A percentile compares a stretch with the other conserved stretches of the same genome.
phyloP scores from a whole-genome alignment of 2,113 vertebrate species.

The Sarotherodon lohbergeri region DNA sequence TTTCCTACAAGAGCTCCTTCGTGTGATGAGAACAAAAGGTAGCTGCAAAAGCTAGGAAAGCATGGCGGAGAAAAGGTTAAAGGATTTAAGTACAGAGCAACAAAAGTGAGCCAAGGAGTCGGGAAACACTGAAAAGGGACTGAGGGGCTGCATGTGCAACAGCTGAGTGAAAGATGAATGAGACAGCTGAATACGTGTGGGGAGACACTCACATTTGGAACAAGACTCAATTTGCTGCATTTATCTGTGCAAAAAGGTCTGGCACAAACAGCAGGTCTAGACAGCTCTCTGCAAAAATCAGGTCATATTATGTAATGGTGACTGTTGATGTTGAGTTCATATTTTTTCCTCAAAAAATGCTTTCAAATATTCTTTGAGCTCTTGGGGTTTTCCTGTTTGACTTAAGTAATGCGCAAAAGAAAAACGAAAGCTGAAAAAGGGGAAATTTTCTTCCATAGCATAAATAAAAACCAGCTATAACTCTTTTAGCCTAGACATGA shows the following conservation, averaged over 20 bases:
- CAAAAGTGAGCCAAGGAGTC: not conserved
- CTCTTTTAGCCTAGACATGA: not conserved
- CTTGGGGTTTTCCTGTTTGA: not conserved
- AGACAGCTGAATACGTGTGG: not conserved
- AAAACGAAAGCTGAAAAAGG: not conserved
- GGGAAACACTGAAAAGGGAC: not conserved
- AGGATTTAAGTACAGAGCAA: not conserved
- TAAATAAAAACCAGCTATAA: not conserved
- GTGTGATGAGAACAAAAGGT: not conserved
- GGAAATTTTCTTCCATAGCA: fast-evolving
- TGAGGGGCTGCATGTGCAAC: not conserved
- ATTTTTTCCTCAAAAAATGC: not conserved
- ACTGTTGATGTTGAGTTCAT: not conserved
- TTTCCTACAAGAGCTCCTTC: not conserved
- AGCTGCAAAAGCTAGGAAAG: not conserved
- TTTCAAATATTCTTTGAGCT: not conserved
- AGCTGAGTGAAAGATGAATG: not conserved
- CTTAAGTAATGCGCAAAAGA: not conserved
- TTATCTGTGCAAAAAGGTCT: not conserved
- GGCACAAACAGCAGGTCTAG: not conserved
- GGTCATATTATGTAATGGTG: not conserved
- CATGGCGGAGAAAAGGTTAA: not conserved
- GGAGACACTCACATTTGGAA: not conserved
- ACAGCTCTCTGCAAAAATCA: not conserved
- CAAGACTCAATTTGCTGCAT: not conserved